phyloP scores from a whole-genome alignment of 2,888 invertebrate genomes.

The Sympetrum striolatum region DNA sequence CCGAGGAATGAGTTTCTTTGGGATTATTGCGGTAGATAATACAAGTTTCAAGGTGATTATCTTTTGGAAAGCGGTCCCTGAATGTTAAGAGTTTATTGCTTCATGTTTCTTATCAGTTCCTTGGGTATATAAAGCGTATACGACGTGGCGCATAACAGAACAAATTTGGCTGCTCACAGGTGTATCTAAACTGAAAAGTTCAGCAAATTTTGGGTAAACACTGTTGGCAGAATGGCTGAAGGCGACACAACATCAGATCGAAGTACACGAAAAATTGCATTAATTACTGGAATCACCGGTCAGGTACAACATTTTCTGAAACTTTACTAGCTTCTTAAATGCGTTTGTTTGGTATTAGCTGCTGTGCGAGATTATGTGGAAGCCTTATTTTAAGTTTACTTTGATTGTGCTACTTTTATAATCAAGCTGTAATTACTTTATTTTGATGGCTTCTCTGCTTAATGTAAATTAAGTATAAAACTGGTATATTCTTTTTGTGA shows the following conservation, averaged over 20 bases:
- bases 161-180: not conserved
- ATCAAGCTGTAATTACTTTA: too few species aligned
- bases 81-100: not conserved
- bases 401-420: too few species aligned
- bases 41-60: not conserved
- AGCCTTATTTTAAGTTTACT: too few species aligned
- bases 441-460: too few species aligned
- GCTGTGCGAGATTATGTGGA: not conserved
- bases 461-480: too few species aligned
- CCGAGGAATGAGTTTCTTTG: not conserved
- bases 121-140: too few species aligned
- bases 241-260: not conserved
- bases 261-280: slow-evolving; percentile 70
- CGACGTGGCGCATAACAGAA: not conserved
- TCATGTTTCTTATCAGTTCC: not conserved
- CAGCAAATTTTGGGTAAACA: not conserved
- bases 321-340: not conserved
- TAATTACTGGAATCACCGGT: slow-evolving; percentile 97
- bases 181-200: not conserved
- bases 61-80: not conserved
- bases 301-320: slow-evolving; percentile 71
- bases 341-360: not conserved
- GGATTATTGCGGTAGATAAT: not conserved
- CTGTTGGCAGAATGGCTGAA: not conserved
- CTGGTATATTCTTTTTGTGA: too few species aligned